Conservation (phyloP, 2,797 vertebrate species). For the Mormyrus hasselquistii region DNA sequence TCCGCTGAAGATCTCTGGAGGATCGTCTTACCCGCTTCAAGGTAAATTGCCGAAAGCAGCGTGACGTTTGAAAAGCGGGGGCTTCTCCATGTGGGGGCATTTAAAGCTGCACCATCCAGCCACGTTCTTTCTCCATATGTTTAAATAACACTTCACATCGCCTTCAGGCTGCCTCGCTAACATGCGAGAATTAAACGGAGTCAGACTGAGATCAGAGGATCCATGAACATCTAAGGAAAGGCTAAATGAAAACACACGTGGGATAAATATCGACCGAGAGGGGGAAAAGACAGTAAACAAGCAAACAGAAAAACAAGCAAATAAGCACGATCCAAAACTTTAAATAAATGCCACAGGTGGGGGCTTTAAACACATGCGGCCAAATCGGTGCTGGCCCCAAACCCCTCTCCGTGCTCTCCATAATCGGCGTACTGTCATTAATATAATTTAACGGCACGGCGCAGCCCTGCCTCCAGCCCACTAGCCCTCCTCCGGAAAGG, state of each 20-base stretch:
- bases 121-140: neutral
- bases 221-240: neutral
- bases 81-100: slow-evolving; percentile 52
- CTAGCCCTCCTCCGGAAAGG: slow-evolving; percentile 31
- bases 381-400: neutral
- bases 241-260: neutral
- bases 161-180: neutral
- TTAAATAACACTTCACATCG: neutral
- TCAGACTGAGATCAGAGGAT: neutral
- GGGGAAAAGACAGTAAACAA: neutral
- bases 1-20: slow-evolving; percentile 57
- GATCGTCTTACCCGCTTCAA: slow-evolving; percentile 73
- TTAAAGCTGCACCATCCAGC: slow-evolving; percentile 15
- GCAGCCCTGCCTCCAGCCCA: neutral
- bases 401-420: neutral
- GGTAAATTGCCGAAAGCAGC: slow-evolving; percentile 62
- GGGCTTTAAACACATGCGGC: neutral
- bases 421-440: slow-evolving; percentile 2
- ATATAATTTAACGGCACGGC: slow-evolving; percentile 3
- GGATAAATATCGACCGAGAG: neutral
- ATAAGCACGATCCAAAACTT: neutral
- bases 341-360: neutral
- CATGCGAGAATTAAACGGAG: neutral
- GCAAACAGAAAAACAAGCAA: neutral
- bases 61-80: slow-evolving; percentile 54